Percentiles rank a stretch among this genome's conserved stretches.
Conservation (phyloP, 1,140 invertebrate genomes). For the Cydia splendana region DNA sequence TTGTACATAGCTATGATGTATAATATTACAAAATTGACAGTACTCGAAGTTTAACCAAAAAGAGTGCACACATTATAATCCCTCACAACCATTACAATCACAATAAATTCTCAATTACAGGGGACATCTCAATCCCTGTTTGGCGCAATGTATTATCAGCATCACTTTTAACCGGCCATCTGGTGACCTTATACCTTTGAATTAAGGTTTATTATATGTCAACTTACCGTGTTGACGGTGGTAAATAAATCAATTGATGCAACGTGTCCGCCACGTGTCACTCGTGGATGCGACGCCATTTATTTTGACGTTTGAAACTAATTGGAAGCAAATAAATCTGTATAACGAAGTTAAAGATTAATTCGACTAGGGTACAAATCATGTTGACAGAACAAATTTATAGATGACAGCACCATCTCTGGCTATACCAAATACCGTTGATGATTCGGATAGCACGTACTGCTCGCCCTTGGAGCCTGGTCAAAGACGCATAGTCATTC, state of each 20-base stretch:
- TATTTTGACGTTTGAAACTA: conserved; percentile 15
- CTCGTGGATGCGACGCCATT: neutral
- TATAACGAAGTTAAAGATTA: neutral
- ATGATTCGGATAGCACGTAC: no score
- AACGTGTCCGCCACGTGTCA: conserved; percentile 6
- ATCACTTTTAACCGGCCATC: no score
- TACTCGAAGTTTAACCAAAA: neutral
- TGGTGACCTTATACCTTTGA: no score
- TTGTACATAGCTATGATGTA: no score
- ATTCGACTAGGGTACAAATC: neutral
- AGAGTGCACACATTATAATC: neutral
- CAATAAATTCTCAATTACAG: conserved; percentile 13
- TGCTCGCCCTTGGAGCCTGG: no score
- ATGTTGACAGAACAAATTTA: no score
- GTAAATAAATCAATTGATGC: conserved; percentile 17
- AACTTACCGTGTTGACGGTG: no score
- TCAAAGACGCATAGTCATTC: no score
- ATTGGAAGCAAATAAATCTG: conserved; percentile 12
- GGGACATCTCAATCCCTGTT: conserved; percentile 4
- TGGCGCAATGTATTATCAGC: neutral
- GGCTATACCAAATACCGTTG: no score
- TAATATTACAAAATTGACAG: neutral
- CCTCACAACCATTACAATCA: neutral
- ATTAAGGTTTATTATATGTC: no score
- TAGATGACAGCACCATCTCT: no score